phyloP scores from a whole-genome alignment of 2,113 vertebrate genomes.

The Dinomys branickii region DNA sequence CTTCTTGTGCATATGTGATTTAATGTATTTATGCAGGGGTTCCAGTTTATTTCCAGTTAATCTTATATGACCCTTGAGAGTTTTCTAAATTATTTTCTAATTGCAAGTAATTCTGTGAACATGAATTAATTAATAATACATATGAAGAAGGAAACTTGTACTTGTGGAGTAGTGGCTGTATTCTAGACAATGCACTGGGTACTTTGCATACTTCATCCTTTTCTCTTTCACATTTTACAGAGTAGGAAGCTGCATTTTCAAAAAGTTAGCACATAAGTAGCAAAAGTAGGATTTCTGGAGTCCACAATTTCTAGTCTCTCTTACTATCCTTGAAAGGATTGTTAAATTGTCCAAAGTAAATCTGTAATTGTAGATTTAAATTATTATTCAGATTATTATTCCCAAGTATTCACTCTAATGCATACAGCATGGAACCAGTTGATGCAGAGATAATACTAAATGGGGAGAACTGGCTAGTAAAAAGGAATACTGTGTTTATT shows the following conservation, averaged over 20 bases:
- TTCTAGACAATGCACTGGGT: background rate
- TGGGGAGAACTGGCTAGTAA: background rate
- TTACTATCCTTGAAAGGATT: background rate
- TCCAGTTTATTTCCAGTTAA: background rate
- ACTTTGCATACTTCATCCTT: background rate
- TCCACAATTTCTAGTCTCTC: background rate
- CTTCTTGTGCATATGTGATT: background rate
- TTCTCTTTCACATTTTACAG: background rate
- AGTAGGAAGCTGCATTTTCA: background rate
- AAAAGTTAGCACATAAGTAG: background rate
- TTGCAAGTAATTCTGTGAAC: background rate
- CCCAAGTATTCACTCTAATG: background rate
- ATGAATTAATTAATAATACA: slow-evolving; percentile 3
- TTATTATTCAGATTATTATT: background rate
- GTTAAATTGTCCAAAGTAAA: background rate
- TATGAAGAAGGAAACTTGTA: background rate
- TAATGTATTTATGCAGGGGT: background rate
- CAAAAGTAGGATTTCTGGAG: background rate
- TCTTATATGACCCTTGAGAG: background rate
- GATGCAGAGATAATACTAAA: background rate
- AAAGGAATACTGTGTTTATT: background rate
- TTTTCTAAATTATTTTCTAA: slow-evolving; percentile 48
- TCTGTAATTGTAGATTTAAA: background rate
- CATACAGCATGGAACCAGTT: background rate
- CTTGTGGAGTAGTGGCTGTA: background rate